These are phyloP conservation scores for Anolis sagrei DNA, from an alignment of 2,113 vertebrate species.

Conservation along the genomic window DNA sequence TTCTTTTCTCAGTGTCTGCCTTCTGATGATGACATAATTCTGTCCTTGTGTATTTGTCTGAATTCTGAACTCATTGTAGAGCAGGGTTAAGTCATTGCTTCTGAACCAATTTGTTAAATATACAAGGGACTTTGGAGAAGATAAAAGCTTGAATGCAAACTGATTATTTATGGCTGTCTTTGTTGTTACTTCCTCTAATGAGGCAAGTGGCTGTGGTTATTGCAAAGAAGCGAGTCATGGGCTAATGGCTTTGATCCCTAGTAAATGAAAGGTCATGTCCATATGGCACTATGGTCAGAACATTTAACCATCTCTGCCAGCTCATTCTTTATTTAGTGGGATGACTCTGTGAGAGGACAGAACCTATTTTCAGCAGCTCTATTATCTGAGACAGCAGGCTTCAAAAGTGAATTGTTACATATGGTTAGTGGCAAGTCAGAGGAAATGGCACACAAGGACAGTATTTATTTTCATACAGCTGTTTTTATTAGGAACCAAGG, in stretches of 20 bases:
- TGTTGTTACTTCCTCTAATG: slow-evolving; percentile 28
- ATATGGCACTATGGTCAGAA: background rate
- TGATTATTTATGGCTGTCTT: slow-evolving; percentile 17
- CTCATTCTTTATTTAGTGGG: background rate
- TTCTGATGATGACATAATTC: background rate
- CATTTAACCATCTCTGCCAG: background rate
- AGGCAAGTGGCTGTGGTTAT: slow-evolving; percentile 10
- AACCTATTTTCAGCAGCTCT: background rate
- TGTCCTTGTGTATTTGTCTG: background rate
- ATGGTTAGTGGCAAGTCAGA: background rate
- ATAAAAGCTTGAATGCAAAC: background rate
- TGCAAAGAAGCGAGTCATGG: background rate
- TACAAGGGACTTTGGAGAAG: slow-evolving; percentile 2
- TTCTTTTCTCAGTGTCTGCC: slow-evolving; percentile 1
- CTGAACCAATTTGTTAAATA: slow-evolving; percentile 22
- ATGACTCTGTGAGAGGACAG: background rate
- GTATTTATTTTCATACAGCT: slow-evolving; percentile 64
- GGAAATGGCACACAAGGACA: slow-evolving; percentile 35
- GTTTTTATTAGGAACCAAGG: slow-evolving; percentile 60
- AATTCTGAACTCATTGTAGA: background rate
- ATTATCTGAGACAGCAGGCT: slow-evolving; percentile 13
- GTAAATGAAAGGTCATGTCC: background rate
- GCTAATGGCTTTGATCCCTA: slow-evolving; percentile 13
- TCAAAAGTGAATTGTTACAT: background rate
- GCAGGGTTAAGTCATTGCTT: slow-evolving; percentile 1